These are phyloP conservation scores for Calliphora vicina DNA, from an alignment of 1,140 invertebrate species.

Conservation along the genomic window DNA sequence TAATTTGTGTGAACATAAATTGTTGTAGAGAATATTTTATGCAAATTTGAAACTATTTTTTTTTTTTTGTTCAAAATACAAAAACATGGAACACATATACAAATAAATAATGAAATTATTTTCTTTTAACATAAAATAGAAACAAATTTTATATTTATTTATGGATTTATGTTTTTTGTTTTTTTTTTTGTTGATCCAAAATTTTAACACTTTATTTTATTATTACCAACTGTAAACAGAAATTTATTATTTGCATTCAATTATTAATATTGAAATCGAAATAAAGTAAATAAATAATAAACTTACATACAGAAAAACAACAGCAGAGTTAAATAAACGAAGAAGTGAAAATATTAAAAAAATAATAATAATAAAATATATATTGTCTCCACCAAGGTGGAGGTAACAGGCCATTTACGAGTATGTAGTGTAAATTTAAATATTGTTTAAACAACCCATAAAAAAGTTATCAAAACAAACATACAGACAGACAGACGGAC, in stretches of 20 bases:
- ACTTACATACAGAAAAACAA: background rate
- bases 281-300: background rate
- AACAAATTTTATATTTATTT: background rate
- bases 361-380: background rate
- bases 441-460: background rate
- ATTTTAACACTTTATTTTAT: background rate
- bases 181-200: background rate
- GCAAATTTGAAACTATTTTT: background rate
- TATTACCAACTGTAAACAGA: background rate
- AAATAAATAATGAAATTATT: too few relatives aligned
- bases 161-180: background rate
- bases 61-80: background rate
- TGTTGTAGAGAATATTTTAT: background rate
- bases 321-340: background rate
- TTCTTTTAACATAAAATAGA: too few relatives aligned
- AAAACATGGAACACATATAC: background rate
- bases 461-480: slow-evolving; percentile 8
- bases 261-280: background rate
- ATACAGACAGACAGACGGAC: background rate
- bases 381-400: background rate
- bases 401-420: background rate
- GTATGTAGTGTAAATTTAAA: slow-evolving; percentile 5
- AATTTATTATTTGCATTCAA: background rate
- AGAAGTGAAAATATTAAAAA: background rate
- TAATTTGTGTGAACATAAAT: background rate